Evolutionary conservation across 2,797 vertebrate species (phyloP).

Genomic region (Etheostoma nigrum): DNA sequence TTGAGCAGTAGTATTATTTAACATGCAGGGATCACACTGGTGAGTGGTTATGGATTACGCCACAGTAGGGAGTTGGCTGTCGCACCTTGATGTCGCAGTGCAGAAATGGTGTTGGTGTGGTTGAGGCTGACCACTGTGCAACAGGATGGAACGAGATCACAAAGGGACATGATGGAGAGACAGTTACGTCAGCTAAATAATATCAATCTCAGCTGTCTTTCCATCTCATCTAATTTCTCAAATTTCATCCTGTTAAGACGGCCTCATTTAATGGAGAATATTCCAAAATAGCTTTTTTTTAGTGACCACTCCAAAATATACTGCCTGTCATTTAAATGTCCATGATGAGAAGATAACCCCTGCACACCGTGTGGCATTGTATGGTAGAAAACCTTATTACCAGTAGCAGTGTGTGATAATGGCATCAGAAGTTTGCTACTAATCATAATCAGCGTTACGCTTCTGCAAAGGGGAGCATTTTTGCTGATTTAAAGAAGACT

Average conservation of each 20-base stretch:
- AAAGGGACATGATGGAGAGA: not conserved
- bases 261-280: not conserved
- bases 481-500: not conserved
- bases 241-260: not conserved
- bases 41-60: slow-evolving; percentile 41
- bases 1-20: not conserved
- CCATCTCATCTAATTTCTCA: not conserved
- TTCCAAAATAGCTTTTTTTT: not conserved
- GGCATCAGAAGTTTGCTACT: not conserved
- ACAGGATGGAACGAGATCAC: slow-evolving; percentile 47
- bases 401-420: not conserved
- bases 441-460: slow-evolving; percentile 26
- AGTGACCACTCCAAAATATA: not conserved
- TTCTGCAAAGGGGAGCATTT: not conserved
- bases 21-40: not conserved
- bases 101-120: slow-evolving; percentile 55
- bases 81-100: slow-evolving; percentile 73
- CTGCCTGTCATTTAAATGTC: not conserved
- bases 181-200: not conserved
- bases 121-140: slow-evolving; percentile 32
- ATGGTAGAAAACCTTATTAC: slow-evolving; percentile 7
- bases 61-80: slow-evolving; percentile 45
- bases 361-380: not conserved
- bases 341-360: not conserved
- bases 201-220: slow-evolving; percentile 1